phyloP scores from a whole-genome alignment of 2,888 invertebrate genomes.

The Perizoma affinitatum region DNA sequence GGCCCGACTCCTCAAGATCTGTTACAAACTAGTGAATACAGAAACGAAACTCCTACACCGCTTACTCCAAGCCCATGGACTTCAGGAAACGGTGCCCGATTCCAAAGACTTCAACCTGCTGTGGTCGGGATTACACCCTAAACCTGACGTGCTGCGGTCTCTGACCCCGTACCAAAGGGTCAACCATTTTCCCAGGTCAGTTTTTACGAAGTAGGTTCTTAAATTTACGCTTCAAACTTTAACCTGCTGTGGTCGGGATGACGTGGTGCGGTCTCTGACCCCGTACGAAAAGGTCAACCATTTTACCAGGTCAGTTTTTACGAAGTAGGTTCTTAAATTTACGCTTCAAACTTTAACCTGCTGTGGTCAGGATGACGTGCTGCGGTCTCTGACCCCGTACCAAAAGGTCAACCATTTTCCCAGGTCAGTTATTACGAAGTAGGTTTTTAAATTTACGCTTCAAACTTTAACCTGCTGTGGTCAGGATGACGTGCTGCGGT shows the following conservation, averaged over 20 bases:
- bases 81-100: constrained; percentile 85
- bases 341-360: constrained; percentile 88
- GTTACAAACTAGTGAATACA: constrained; percentile 91
- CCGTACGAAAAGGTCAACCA: constrained; percentile 98
- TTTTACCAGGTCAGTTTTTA: constrained; percentile 27
- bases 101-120: constrained; percentile 92
- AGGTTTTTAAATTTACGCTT: too few relatives aligned
- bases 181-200: constrained; percentile 86
- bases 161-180: constrained; percentile 95
- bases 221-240: constrained; percentile 80
- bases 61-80: constrained; percentile 90
- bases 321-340: too few relatives aligned
- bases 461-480: constrained; percentile 95
- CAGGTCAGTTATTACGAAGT: neutral
- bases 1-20: constrained; percentile 87
- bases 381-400: constrained; percentile 91
- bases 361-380: constrained; percentile 96
- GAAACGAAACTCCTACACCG: constrained; percentile 91
- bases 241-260: constrained; percentile 97
- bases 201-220: too few relatives aligned
- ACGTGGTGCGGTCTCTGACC: constrained; percentile 90
- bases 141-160: constrained; percentile 91
- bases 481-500: constrained; percentile 93
- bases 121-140: constrained; percentile 97
- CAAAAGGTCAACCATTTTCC: constrained; percentile 95